phyloP scores from a whole-genome alignment of 2,888 invertebrate species.

The Opisthograptis luteolata region DNA sequence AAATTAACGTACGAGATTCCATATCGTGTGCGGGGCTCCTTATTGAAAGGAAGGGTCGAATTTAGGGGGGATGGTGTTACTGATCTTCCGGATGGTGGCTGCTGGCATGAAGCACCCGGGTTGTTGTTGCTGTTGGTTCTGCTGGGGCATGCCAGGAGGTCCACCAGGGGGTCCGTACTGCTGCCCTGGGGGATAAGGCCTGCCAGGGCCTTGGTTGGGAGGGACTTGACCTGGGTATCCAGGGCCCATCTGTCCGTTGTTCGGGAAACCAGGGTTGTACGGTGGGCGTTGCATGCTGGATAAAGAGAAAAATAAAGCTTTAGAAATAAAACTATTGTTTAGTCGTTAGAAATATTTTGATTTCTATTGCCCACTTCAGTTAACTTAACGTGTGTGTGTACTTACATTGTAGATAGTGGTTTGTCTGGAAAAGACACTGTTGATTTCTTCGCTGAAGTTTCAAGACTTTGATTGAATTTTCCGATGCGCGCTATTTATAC shows the following conservation, averaged over 20 bases:
- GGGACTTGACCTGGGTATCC: conserved; percentile 33
- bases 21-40: not conserved
- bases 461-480: not conserved
- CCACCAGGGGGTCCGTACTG: conserved; percentile 45
- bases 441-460: not conserved
- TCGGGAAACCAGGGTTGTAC: conserved; percentile 47
- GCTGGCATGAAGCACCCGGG: conserved; percentile 61
- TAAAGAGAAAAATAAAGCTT: not conserved
- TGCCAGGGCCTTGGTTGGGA: conserved; percentile 29
- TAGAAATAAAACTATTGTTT: too few species aligned
- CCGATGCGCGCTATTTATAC: conserved; percentile 42
- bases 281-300: conserved; percentile 70
- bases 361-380: too few species aligned
- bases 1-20: conserved; percentile 21
- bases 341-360: too few species aligned
- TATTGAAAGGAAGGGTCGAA: conserved; percentile 34
- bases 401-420: too few species aligned
- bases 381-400: too few species aligned
- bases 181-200: conserved; percentile 17
- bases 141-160: conserved; percentile 39
- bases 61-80: conserved; percentile 52
- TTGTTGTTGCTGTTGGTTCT: conserved; percentile 39
- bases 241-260: conserved; percentile 35
- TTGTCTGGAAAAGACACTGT: not conserved
- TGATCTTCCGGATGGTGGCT: conserved; percentile 56